Conservation (phyloP, 1,140 invertebrate species). For the Elysia chlorotica region DNA sequence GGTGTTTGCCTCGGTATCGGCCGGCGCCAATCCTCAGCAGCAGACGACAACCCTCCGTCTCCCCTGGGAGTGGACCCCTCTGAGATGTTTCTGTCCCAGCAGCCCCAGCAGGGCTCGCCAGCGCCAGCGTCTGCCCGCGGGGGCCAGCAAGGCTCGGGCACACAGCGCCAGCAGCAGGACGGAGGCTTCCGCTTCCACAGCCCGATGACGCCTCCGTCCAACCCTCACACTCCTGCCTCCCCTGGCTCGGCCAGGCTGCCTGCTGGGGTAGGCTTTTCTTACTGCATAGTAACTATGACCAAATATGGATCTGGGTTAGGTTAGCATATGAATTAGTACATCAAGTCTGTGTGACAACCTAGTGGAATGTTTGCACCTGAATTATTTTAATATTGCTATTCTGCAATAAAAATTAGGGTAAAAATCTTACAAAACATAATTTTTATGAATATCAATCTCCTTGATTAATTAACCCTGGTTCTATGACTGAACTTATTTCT, state of each 20-base stretch:
- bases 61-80: conserved; percentile 74
- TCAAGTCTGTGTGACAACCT: no score
- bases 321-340: no score
- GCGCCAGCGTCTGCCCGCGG: conserved; percentile 62
- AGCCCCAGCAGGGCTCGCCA: conserved; percentile 65
- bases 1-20: conserved; percentile 71
- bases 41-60: conserved; percentile 95
- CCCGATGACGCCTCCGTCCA: conserved; percentile 81
- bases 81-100: conserved; percentile 53
- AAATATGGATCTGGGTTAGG: no score
- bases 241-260: conserved; percentile 70
- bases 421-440: no score
- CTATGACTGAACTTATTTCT: no score
- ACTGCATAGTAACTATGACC: no score
- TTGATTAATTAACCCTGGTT: no score
- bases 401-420: no score
- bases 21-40: conserved; percentile 81
- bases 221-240: conserved; percentile 86
- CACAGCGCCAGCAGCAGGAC: conserved; percentile 63
- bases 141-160: conserved; percentile 18
- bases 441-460: no score
- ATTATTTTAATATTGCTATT: no score
- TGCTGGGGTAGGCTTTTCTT: conserved; percentile 48
- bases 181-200: conserved; percentile 69
- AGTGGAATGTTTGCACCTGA: no score